Evolutionary conservation across 2,113 vertebrate species (phyloP).

Genomic region (Plecotus auritus): DNA sequence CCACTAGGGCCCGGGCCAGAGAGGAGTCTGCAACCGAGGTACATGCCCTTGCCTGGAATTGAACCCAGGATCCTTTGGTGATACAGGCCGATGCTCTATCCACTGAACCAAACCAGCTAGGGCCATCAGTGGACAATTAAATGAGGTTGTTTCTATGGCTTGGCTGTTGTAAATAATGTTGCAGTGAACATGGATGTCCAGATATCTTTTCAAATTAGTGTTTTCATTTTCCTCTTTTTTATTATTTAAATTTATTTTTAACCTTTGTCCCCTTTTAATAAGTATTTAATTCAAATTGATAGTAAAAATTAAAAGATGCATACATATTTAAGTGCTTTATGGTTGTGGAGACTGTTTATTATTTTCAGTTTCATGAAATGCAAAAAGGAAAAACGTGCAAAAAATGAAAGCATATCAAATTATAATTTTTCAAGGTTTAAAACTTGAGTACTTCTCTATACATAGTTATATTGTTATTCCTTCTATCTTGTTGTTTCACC

Average conservation of each 20-base stretch:
- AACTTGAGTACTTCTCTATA: neutral
- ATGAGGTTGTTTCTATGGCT: neutral
- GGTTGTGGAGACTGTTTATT: neutral
- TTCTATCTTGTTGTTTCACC: neutral
- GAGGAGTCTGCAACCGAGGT: too few relatives aligned
- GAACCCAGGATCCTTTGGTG: too few relatives aligned
- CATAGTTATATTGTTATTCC: neutral
- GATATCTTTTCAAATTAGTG: neutral
- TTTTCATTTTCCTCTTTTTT: neutral
- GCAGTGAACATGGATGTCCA: neutral
- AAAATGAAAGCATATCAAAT: neutral
- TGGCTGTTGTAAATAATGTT: neutral
- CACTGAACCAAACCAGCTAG: too few relatives aligned
- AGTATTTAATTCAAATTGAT: neutral
- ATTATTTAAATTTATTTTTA: neutral
- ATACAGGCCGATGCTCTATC: too few relatives aligned
- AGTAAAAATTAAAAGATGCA: neutral
- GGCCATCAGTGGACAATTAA: neutral
- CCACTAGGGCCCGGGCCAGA: too few relatives aligned
- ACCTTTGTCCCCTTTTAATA: neutral
- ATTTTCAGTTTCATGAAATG: neutral
- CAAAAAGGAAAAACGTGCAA: neutral
- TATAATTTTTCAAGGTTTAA: conserved; percentile 1
- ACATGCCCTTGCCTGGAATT: too few relatives aligned
- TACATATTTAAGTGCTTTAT: neutral